Evolutionary conservation across 2,113 vertebrate genomes (phyloP).

Genomic region (Platysteira castanea): DNA sequence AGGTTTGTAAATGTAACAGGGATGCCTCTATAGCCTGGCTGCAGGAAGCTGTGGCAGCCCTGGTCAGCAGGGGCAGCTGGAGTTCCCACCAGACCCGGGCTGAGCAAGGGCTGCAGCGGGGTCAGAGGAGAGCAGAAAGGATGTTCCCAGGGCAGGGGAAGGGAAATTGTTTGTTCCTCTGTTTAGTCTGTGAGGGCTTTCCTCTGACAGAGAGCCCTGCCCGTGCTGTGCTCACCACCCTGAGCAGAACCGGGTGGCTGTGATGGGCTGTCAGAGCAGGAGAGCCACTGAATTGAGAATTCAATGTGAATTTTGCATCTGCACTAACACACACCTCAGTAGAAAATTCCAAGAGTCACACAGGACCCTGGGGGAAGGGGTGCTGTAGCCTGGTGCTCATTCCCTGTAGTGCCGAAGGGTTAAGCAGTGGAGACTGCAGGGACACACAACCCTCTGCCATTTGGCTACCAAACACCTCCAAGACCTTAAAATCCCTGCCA

Average conservation of each 20-base stretch:
- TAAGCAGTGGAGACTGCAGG: not conserved
- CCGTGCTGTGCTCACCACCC: not conserved
- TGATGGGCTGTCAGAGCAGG: not conserved
- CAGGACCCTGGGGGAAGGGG: not conserved
- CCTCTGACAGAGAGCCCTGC: not conserved
- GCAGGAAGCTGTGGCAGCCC: not conserved
- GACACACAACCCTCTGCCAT: not conserved
- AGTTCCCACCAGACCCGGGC: not conserved
- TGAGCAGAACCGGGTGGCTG: not conserved
- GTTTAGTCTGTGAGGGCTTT: not conserved
- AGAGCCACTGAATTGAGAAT: not conserved
- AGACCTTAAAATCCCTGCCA: rapidly evolving
- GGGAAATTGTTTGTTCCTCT: not conserved
- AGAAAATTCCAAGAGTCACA: not conserved
- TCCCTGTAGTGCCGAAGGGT: not conserved
- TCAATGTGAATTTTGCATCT: not conserved
- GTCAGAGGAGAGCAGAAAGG: not conserved
- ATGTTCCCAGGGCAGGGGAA: not conserved
- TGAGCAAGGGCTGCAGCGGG: not conserved
- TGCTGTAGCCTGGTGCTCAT: not conserved
- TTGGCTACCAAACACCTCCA: not conserved
- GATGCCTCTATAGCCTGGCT: not conserved
- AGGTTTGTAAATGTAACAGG: not conserved
- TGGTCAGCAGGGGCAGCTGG: not conserved
- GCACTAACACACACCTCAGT: rapidly evolving